Conservation (phyloP, 2,113 vertebrate genomes). For the Danionella cerebrum region DNA sequence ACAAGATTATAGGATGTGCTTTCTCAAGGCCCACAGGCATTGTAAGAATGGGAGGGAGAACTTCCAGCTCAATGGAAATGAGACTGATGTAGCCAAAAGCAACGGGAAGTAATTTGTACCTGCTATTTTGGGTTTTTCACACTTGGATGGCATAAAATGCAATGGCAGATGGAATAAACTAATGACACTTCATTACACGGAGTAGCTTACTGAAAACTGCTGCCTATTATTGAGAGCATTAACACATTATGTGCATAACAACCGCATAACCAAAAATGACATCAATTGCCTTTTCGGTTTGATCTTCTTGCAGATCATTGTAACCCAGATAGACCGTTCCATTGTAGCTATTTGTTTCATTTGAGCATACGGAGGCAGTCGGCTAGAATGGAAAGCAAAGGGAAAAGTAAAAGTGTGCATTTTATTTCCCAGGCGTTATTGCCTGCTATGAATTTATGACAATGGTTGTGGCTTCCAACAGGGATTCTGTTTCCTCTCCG, state of each 20-base stretch:
- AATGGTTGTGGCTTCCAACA: not conserved
- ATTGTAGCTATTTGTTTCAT: not conserved
- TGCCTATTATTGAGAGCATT: slow-evolving; percentile 33
- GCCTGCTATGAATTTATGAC: not conserved
- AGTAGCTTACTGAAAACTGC: slow-evolving; percentile 33
- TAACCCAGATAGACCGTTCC: not conserved
- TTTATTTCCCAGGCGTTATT: not conserved
- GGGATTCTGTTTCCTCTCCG: not conserved
- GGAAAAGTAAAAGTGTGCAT: not conserved
- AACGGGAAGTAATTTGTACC: slow-evolving; percentile 43
- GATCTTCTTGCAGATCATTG: not conserved
- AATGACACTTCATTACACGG: slow-evolving; percentile 41
- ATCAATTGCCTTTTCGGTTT: not conserved
- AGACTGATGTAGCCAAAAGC: slow-evolving; percentile 36
- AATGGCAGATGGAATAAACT: slow-evolving; percentile 40
- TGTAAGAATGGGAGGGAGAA: slow-evolving; percentile 2
- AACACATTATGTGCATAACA: slow-evolving; percentile 25
- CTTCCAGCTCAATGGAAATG: slow-evolving; percentile 39
- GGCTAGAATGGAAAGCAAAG: not conserved
- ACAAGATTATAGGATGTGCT: slow-evolving; percentile 34
- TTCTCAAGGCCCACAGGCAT: slow-evolving; percentile 27
- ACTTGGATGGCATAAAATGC: slow-evolving; percentile 38
- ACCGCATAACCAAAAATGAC: slow-evolving; percentile 14
- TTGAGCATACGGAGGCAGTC: not conserved
- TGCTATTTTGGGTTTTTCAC: slow-evolving; percentile 45